phyloP scores from a whole-genome alignment of 2,113 vertebrate genomes.

The Cyanocitta stelleri region DNA sequence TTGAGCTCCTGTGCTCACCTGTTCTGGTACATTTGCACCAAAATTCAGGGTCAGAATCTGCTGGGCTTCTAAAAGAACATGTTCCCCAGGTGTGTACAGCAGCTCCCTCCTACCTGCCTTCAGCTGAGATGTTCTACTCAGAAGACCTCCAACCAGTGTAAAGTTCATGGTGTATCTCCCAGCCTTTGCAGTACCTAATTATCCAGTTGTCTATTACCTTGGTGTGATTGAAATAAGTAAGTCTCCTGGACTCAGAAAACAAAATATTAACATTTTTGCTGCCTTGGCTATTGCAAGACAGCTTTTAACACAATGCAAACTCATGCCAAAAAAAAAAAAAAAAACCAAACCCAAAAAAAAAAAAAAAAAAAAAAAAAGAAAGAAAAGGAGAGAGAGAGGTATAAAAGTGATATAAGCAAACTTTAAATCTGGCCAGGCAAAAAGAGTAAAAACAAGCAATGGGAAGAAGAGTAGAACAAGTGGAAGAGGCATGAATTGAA shows the following conservation, averaged over 20 bases:
- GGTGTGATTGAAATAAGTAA: not conserved
- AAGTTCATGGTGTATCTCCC: fast-evolving
- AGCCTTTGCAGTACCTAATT: not conserved
- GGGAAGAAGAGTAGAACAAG: not conserved
- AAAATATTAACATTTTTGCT: not conserved
- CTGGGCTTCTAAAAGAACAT: not conserved
- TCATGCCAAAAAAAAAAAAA: not conserved
- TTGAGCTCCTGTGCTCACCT: not conserved
- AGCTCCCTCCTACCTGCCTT: not conserved
- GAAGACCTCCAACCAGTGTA: not conserved
- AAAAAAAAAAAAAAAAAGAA: not conserved
- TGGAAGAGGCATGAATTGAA: not conserved
- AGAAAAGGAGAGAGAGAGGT: fast-evolving
- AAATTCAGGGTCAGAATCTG: not conserved
- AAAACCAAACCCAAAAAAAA: no score
- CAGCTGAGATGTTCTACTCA: not conserved
- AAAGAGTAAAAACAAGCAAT: not conserved
- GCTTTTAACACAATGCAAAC: not conserved
- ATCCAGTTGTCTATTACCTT: not conserved
- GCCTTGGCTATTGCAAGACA: not conserved
- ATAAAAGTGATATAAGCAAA: not conserved
- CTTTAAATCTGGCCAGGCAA: not conserved
- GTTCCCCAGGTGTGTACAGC: not conserved
- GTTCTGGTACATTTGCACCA: not conserved
- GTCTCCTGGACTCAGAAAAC: not conserved